Evolutionary conservation across 2,797 vertebrate species (phyloP).

Genomic region (Molossus alvarezi): DNA sequence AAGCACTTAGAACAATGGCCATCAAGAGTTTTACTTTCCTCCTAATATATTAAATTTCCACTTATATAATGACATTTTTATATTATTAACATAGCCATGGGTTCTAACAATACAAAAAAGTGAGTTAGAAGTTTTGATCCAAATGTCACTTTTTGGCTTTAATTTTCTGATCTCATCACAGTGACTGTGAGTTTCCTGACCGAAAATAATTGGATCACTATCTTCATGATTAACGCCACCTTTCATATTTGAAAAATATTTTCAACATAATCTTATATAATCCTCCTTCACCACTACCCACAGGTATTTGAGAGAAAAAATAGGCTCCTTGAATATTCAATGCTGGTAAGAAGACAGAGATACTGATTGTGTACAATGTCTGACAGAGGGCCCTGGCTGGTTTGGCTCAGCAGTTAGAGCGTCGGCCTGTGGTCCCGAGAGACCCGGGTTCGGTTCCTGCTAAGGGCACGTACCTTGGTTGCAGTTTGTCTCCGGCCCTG

Average conservation of each 20-base stretch:
- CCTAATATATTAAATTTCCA: conserved; percentile 25
- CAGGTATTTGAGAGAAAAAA: background rate
- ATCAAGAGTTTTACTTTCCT: background rate
- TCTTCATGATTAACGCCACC: background rate
- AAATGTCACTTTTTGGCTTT: background rate
- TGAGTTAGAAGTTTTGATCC: background rate
- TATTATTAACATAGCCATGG: background rate
- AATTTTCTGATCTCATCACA: background rate
- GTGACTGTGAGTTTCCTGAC: background rate
- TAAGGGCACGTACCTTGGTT: too few relatives aligned
- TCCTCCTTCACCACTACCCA: background rate
- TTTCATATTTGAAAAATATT: background rate
- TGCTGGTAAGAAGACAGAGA: background rate
- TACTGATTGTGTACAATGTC: background rate
- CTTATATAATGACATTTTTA: background rate
- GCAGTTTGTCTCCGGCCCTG: too few relatives aligned
- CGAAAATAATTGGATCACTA: background rate
- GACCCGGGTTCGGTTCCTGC: too few relatives aligned
- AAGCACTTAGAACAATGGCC: background rate
- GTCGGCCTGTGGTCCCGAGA: too few relatives aligned
- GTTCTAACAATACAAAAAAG: background rate
- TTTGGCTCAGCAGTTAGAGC: background rate
- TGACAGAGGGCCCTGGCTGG: background rate
- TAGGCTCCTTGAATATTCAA: background rate
- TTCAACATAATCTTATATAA: background rate